Conservation (phyloP, 1,140 invertebrate species). For the Teleopsis dalmanni region DNA sequence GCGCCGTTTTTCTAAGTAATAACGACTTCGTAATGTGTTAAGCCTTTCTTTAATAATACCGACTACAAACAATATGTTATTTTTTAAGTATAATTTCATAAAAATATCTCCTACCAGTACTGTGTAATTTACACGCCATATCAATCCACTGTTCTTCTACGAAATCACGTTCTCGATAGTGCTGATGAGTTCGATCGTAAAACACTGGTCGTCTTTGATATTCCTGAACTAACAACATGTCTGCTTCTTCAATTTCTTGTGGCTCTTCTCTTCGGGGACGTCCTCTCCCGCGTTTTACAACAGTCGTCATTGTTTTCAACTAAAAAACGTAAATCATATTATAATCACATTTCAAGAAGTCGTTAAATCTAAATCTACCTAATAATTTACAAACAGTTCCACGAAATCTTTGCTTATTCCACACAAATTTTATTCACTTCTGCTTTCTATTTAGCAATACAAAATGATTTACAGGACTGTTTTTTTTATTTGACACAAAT, state of each 20-base stretch:
- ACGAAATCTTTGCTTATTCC: too few relatives aligned
- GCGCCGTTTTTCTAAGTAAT: slow-evolving; percentile 40
- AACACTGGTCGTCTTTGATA: slow-evolving; percentile 9
- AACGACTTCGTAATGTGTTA: slow-evolving; percentile 37
- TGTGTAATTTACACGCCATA: slow-evolving; percentile 1
- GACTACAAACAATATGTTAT: background rate
- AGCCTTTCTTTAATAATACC: slow-evolving; percentile 35
- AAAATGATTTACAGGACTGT: too few relatives aligned
- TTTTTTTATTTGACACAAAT: too few relatives aligned
- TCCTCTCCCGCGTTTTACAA: slow-evolving; percentile 9
- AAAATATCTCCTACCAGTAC: slow-evolving; percentile 3
- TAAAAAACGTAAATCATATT: too few relatives aligned
- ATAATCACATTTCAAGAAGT: background rate
- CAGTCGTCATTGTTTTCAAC: too few relatives aligned
- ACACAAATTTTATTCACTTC: too few relatives aligned
- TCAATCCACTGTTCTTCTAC: slow-evolving; percentile 4
- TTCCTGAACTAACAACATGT: slow-evolving; percentile 7
- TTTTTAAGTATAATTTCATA: background rate
- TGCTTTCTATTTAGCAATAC: too few relatives aligned
- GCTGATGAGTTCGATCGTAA: slow-evolving; percentile 8
- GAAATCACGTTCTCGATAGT: slow-evolving; percentile 10
- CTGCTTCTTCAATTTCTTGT: slow-evolving; percentile 6
- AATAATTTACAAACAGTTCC: slow-evolving; percentile 7
- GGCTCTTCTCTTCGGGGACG: slow-evolving; percentile 10
- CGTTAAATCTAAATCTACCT: background rate